Conservation (phyloP, 2,113 vertebrate species). For the Lethenteron camtschaticum region DNA sequence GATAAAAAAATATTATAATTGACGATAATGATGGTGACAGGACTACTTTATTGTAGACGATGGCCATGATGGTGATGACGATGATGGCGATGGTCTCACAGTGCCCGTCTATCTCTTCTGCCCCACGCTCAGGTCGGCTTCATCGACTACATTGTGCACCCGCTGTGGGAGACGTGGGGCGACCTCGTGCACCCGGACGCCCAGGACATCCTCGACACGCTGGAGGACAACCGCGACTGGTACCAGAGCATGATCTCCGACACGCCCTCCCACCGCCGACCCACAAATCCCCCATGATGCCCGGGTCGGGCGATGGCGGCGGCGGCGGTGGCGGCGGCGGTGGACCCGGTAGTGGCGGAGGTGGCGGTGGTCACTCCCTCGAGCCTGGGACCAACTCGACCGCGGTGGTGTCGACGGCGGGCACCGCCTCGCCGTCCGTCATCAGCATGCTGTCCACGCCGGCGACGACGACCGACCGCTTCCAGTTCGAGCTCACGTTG, state of each 20-base stretch:
- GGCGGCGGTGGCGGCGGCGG: not conserved
- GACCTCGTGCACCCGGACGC: constrained; percentile 71
- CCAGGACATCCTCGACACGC: constrained; percentile 62
- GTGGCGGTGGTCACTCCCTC: constrained; percentile 12
- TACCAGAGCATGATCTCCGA: constrained; percentile 68
- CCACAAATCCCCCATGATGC: too few species aligned
- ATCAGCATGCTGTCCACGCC: not conserved
- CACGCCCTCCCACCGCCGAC: constrained; percentile 46
- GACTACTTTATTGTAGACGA: too few species aligned
- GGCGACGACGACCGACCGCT: constrained; percentile 25
- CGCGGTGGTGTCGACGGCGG: not conserved
- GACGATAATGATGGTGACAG: too few species aligned
- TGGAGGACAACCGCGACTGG: constrained; percentile 81
- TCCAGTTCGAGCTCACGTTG: constrained; percentile 34
- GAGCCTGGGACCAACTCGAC: not conserved
- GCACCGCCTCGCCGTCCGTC: not conserved
- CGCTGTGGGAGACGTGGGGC: constrained; percentile 73
- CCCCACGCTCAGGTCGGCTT: constrained; percentile 43
- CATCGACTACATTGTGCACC: constrained; percentile 78
- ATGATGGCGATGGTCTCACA: too few species aligned
- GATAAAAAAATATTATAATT: too few species aligned
- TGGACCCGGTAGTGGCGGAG: constrained; percentile 26
- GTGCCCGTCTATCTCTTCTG: too few species aligned
- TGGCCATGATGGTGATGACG: too few species aligned
- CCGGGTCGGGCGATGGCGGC: too few species aligned